Evolutionary conservation across 1,140 invertebrate species (phyloP).

Genomic region (Chrysoperla carnea): DNA sequence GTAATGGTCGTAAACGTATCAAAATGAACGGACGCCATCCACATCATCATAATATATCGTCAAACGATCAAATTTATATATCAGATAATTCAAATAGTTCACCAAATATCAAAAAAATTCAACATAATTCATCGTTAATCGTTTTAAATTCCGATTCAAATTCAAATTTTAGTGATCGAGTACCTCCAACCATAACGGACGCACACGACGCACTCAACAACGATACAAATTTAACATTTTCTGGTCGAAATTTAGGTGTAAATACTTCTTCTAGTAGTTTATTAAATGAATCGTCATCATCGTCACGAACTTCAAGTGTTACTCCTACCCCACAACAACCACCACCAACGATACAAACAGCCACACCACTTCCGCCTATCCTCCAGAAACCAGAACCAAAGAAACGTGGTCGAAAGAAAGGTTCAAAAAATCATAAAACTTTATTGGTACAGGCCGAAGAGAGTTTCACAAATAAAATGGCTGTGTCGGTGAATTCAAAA

Average conservation of each 20-base stretch:
- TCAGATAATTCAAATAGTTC: background rate
- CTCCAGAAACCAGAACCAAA: constrained; percentile 21
- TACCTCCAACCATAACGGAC: background rate
- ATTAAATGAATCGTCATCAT: background rate
- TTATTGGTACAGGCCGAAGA: constrained; percentile 29
- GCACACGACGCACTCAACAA: constrained; percentile 5
- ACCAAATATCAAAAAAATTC: background rate
- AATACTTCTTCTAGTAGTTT: background rate
- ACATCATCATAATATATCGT: background rate
- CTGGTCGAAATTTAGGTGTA: background rate
- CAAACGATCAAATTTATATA: background rate
- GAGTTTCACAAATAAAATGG: constrained; percentile 39
- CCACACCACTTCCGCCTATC: constrained; percentile 9
- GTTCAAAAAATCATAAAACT: constrained; percentile 39
- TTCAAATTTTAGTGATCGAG: constrained; percentile 16
- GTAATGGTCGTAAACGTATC: constrained; percentile 21
- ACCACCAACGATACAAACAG: constrained; percentile 6
- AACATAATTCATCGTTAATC: constrained; percentile 10
- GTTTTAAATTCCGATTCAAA: constrained; percentile 22
- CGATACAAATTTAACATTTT: constrained; percentile 11
- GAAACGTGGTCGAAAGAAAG: constrained; percentile 50
- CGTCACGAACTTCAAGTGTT: constrained; percentile 8
- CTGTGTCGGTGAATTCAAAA: constrained; percentile 44
- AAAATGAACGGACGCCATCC: constrained; percentile 1
- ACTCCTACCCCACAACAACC: constrained; percentile 4